phyloP scores from a whole-genome alignment of 1,140 invertebrate genomes.

The Leptoteleia sp. region DNA sequence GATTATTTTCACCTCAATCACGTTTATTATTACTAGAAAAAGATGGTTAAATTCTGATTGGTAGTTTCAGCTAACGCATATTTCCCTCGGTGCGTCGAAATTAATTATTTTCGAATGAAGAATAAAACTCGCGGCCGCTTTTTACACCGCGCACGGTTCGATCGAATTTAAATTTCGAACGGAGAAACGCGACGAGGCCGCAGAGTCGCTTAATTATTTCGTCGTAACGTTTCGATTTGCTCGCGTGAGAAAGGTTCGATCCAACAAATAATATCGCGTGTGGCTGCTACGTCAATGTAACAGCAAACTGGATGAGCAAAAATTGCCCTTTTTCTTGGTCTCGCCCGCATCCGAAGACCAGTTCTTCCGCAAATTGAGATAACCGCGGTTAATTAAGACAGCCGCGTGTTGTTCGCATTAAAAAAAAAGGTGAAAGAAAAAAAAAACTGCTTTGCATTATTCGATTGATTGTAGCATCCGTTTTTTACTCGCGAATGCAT shows the following conservation, averaged over 20 bases:
- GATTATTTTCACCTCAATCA: no score
- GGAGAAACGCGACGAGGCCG: not conserved
- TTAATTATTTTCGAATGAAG: conserved; percentile 39
- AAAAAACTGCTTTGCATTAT: conserved; percentile 43
- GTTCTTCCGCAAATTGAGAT: conserved; percentile 41
- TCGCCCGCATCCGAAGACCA: conserved; percentile 22
- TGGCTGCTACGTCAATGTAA: conserved; percentile 28
- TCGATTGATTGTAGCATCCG: conserved; percentile 33
- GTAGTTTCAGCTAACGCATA: no score
- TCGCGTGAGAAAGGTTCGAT: conserved; percentile 21
- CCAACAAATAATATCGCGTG: conserved; percentile 51
- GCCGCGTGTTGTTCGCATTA: conserved; percentile 15
- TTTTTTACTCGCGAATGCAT: conserved; percentile 22
- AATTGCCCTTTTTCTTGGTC: conserved; percentile 43
- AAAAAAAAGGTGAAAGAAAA: no score
- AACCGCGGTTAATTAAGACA: conserved; percentile 34
- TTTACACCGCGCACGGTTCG: conserved; percentile 8
- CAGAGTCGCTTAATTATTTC: conserved; percentile 44
- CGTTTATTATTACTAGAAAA: no score
- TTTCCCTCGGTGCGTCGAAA: no score
- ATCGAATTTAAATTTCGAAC: conserved; percentile 15
- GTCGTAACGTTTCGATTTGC: conserved; percentile 32
- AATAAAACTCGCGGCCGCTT: conserved; percentile 5
- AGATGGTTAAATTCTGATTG: no score
- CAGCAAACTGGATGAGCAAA: conserved; percentile 24